Conservation (phyloP, 1,140 invertebrate species). For the Ceratina australensis region DNA sequence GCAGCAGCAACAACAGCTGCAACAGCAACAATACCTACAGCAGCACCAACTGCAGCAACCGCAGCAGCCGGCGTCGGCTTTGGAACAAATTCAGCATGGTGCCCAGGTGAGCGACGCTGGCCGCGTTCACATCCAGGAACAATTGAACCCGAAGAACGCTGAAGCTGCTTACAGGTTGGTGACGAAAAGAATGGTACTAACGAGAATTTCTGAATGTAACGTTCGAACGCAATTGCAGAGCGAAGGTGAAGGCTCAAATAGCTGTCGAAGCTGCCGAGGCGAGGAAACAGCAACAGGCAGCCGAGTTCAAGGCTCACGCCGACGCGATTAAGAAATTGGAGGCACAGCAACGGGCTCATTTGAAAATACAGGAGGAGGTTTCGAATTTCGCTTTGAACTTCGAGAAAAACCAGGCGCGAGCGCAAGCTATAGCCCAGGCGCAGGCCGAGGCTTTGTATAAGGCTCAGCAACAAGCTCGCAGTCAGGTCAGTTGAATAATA, state of each 20-base stretch:
- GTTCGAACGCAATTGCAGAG: conserved; percentile 12
- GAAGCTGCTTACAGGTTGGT: conserved; percentile 68
- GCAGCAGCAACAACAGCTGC: too few species aligned
- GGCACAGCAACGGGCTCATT: conserved; percentile 73
- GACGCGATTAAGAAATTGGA: conserved; percentile 76
- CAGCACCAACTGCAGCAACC: too few species aligned
- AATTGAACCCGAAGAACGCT: conserved; percentile 69
- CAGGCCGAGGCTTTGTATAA: conserved; percentile 76
- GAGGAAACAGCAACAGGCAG: conserved; percentile 70
- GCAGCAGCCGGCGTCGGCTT: conserved; percentile 57
- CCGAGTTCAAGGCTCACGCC: conserved; percentile 75
- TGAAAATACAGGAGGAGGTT: conserved; percentile 75
- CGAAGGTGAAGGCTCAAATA: conserved; percentile 72
- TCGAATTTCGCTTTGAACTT: conserved; percentile 73
- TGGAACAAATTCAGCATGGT: conserved; percentile 76
- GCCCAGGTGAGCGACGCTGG: conserved; percentile 75
- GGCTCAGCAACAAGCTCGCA: conserved; percentile 67
- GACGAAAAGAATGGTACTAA: too few species aligned
- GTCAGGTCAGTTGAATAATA: conserved; percentile 59
- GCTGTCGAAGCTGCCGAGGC: conserved; percentile 71
- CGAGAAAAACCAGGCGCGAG: conserved; percentile 74
- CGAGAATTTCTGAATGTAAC: too few species aligned
- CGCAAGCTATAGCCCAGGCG: conserved; percentile 75
- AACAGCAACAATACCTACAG: too few species aligned
- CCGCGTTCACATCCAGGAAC: conserved; percentile 68